These are phyloP conservation scores for Masticophis lateralis DNA, from an alignment of 2,797 vertebrate species.

Conservation along the genomic window DNA sequence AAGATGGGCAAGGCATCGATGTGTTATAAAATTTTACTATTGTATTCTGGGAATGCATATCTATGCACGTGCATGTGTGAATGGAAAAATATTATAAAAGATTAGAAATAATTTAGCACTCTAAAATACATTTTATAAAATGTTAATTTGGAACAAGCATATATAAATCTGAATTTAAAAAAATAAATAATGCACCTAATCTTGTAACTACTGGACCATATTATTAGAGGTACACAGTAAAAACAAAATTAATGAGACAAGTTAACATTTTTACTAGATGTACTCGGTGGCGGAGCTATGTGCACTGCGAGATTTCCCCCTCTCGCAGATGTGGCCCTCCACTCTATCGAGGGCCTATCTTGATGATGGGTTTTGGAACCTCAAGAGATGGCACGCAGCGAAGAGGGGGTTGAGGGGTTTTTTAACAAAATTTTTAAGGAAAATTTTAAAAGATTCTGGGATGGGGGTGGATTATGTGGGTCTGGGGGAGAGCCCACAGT, in stretches of 20 bases:
- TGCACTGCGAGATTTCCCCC: too few relatives aligned
- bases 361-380: too few relatives aligned
- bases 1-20: neutral
- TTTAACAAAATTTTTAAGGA: too few relatives aligned
- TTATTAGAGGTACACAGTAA: neutral
- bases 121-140: neutral
- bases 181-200: neutral
- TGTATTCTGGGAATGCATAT: neutral
- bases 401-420: too few relatives aligned
- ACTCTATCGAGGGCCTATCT: too few relatives aligned
- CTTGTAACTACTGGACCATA: neutral
- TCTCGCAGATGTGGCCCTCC: too few relatives aligned
- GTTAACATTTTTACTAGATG: neutral
- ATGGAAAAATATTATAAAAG: constrained; percentile 13
- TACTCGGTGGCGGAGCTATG: too few relatives aligned
- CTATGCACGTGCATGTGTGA: neutral
- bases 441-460: too few relatives aligned
- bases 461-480: too few relatives aligned
- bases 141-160: neutral
- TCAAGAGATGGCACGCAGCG: too few relatives aligned
- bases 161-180: neutral
- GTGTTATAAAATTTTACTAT: neutral
- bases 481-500: too few relatives aligned
- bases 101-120: neutral
- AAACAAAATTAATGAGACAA: neutral